Evolutionary conservation across 2,797 vertebrate species (phyloP).

Genomic region (Eptatretus atami): DNA sequence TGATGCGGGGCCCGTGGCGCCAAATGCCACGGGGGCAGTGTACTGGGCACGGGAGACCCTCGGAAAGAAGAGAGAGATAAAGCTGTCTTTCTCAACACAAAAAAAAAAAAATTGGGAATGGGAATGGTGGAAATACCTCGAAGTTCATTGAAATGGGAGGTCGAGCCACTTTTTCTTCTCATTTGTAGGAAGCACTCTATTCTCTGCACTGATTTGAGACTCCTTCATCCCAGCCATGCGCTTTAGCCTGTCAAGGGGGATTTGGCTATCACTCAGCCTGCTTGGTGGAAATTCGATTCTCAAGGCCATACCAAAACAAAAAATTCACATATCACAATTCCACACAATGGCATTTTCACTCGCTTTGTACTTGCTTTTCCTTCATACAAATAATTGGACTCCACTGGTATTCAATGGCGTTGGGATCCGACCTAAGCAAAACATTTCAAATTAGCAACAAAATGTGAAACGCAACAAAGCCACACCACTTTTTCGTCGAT

Average conservation of each 20-base stretch:
- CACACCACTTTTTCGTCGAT: background rate
- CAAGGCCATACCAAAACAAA: no score
- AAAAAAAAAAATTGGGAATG: no score
- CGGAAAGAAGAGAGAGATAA: no score
- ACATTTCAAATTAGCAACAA: no score
- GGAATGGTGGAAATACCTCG: constrained; percentile 27
- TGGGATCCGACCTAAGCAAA: constrained; percentile 56
- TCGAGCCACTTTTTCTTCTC: constrained; percentile 97
- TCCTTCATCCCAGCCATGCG: constrained; percentile 99
- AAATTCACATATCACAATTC: constrained; percentile 40
- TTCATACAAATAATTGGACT: constrained; percentile 98
- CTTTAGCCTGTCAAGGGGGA: constrained; percentile 36
- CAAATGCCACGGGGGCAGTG: no score
- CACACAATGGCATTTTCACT: constrained; percentile 97
- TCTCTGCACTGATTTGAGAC: constrained; percentile 89
- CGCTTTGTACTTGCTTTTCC: constrained; percentile 98
- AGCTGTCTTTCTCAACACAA: no score
- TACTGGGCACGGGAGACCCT: no score
- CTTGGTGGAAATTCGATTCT: no score
- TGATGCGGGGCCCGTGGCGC: no score
- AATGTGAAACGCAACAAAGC: background rate
- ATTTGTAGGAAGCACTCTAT: constrained; percentile 83
- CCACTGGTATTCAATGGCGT: constrained; percentile 90
- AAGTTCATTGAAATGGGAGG: constrained; percentile 99
- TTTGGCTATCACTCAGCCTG: no score